Evolutionary conservation across 2,888 invertebrate genomes (phyloP).

Genomic region (Drosophila picticornis): DNA sequence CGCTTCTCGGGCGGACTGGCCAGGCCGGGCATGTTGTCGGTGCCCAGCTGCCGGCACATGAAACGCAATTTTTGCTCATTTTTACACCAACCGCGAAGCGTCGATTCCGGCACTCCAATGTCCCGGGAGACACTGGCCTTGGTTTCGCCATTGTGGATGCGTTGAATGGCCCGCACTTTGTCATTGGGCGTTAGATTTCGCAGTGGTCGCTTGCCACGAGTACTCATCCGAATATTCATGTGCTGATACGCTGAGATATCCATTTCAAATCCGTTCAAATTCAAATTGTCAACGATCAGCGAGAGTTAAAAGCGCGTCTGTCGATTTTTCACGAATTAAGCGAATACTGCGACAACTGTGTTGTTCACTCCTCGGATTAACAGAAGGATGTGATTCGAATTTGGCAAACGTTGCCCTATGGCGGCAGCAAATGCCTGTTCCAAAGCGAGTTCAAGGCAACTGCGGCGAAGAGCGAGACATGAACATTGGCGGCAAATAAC

Average conservation of each 20-base stretch:
- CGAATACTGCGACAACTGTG: conserved; percentile 57
- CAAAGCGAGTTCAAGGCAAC: conserved; percentile 54
- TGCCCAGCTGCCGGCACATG: conserved; percentile 89
- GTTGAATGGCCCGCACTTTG: conserved; percentile 92
- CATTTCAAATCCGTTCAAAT: conserved; percentile 59
- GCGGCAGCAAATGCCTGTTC: conserved; percentile 46
- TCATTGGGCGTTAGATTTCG: conserved; percentile 90
- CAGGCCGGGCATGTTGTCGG: conserved; percentile 86
- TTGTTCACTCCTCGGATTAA: conserved; percentile 78
- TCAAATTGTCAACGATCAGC: conserved; percentile 30
- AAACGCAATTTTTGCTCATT: conserved; percentile 91
- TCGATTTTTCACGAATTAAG: conserved; percentile 8
- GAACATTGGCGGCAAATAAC: conserved; percentile 15
- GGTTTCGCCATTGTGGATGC: conserved; percentile 93
- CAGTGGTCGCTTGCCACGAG: conserved; percentile 91
- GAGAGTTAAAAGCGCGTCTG: conserved; percentile 36
- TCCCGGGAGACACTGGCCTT: conserved; percentile 94
- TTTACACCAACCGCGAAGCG: conserved; percentile 94
- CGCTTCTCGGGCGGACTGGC: conserved; percentile 81
- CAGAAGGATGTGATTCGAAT: conserved; percentile 79
- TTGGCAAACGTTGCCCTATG: conserved; percentile 56
- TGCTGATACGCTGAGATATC: conserved; percentile 82
- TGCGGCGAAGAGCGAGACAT: conserved; percentile 68
- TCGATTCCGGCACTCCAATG: conserved; percentile 94
- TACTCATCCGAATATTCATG: conserved; percentile 86